Percentiles rank a stretch among this genome's conserved stretches.
Evolutionary conservation across 2,113 vertebrate genomes (phyloP).

Genomic region (Circaetus cinerascens): DNA sequence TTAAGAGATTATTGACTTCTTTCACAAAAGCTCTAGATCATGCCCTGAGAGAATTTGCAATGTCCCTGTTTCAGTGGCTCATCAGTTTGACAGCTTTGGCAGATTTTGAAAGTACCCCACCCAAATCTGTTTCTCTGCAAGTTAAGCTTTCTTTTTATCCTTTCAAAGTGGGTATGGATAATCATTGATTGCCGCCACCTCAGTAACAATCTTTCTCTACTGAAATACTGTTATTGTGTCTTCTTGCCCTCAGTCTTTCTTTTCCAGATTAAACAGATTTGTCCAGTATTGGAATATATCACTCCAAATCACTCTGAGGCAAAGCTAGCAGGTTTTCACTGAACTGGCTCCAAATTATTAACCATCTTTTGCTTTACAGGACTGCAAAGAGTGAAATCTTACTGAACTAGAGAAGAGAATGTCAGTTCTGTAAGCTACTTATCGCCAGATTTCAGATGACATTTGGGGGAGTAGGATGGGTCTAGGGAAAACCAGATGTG

Average conservation of each 20-base stretch:
- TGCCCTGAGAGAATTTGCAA: not conserved
- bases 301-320: not conserved
- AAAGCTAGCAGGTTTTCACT: not conserved
- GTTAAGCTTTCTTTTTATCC: not conserved
- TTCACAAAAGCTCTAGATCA: not conserved
- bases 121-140: not conserved
- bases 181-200: not conserved
- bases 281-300: not conserved
- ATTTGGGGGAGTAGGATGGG: not conserved
- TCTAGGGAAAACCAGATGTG: not conserved
- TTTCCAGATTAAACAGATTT: not conserved
- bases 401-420: not conserved
- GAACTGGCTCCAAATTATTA: not conserved
- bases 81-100: not conserved
- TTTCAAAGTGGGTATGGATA: not conserved
- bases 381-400: not conserved
- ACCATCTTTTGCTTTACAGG: not conserved
- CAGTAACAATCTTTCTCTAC: not conserved
- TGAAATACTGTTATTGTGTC: not conserved
- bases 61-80: not conserved
- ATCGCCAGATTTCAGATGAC: not conserved
- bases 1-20: not conserved
- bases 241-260: not conserved
- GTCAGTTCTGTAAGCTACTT: not conserved
- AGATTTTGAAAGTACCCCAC: not conserved